Evolutionary conservation across 2,888 invertebrate genomes (phyloP), one percentile per base, ranked within the genome.

Genomic region (Aspidiotus rigidus): DNA sequence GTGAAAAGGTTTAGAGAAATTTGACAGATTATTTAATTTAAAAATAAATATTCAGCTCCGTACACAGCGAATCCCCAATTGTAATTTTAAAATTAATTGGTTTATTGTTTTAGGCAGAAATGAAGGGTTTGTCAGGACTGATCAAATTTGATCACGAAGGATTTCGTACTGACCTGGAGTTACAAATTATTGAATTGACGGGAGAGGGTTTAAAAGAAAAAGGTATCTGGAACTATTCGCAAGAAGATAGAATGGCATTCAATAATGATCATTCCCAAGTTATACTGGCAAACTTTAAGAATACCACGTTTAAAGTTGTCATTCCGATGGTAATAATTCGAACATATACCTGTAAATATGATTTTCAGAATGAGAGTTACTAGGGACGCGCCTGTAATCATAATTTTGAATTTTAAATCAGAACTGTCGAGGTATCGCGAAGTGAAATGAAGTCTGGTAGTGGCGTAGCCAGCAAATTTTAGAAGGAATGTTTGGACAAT

Each of bases 241-340:
- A 56, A 74, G 79, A 11, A 70, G 71, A 5, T 16, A 62, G 39
- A 91, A 91, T 78, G 56, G 56, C 15, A 10, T 90, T 88, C 10
- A 76, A 76, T 62, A 74, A 40, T 15, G 70, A 64, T 39, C 71
- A 71, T 0, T n/a, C 59, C 76, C 88, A 87, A 69, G 89, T 91
- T 6, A 82, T 82, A 56, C 83, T 83, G 56, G 72, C 75, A 10
- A 76, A 76, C 66, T 73, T 81, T n/a, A 75, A 75, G 67, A 82
- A 83, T 74, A 79, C 78, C 72, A 82, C 82, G 0, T 77, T 84
- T 57, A 76, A 78, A 49, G 81, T 83, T 3, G 79, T 82, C 1
- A 81, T 82, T 1, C 79, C 81, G 11, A 73, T 81, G 77, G 83
- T 83, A 75, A 76, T 77, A 49, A n/a, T n/a, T 2, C 75, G 57